Percentiles rank a stretch among this genome's conserved stretches.
Conservation (phyloP, 2,113 vertebrate species). For the Cinclus cinclus region DNA sequence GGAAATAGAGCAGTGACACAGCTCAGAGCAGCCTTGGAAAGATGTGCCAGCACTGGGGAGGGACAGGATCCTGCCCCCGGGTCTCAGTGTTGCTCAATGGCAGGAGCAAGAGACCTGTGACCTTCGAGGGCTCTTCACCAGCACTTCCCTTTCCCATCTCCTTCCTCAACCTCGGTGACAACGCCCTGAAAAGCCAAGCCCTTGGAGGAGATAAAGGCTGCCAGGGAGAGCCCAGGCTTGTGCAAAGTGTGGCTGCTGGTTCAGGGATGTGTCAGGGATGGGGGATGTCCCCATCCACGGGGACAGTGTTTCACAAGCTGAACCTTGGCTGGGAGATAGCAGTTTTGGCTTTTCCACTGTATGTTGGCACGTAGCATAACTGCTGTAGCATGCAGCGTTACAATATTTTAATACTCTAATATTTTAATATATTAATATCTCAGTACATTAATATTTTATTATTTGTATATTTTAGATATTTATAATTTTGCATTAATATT, state of each 20-base stretch:
- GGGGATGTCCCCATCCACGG: background rate
- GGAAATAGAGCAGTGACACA: background rate
- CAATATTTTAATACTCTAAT: background rate
- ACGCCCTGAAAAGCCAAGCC: background rate
- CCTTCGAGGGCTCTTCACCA: background rate
- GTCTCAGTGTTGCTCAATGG: background rate
- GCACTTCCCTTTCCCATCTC: background rate
- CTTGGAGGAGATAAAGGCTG: background rate
- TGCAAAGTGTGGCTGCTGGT: fast-evolving
- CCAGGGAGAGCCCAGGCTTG: background rate
- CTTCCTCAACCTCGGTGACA: background rate
- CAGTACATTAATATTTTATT: background rate
- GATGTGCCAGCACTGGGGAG: background rate
- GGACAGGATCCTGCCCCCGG: background rate
- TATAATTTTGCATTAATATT: background rate
- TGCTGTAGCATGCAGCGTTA: background rate
- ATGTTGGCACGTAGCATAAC: background rate
- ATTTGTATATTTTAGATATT: background rate
- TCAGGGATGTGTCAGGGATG: background rate
- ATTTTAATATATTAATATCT: background rate
- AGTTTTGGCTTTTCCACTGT: slow-evolving; percentile 55
- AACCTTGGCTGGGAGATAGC: slow-evolving; percentile 9
- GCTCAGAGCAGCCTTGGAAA: background rate
- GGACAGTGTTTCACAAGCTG: background rate
- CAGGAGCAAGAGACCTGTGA: background rate